phyloP scores from a whole-genome alignment of 2,113 vertebrate genomes.

The Brachionichthys hirsutus region DNA sequence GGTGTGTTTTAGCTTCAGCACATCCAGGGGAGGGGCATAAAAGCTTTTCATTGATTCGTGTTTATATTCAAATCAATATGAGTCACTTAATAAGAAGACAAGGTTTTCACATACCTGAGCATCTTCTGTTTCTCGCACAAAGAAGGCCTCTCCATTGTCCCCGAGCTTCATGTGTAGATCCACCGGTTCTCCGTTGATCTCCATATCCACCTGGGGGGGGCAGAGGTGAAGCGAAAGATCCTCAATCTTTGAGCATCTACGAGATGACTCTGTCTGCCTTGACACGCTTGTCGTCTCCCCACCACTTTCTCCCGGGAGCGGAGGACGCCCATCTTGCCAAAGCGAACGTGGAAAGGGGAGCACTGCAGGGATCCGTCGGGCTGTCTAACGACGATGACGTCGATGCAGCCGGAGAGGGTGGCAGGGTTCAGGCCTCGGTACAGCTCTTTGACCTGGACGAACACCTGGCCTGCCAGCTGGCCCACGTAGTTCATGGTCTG shows the following conservation, averaged over 20 bases:
- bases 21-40: background rate
- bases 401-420: slow-evolving; percentile 92
- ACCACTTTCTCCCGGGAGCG: slow-evolving; percentile 95
- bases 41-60: slow-evolving; percentile 30
- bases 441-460: slow-evolving; percentile 96
- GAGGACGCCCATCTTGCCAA: slow-evolving; percentile 95
- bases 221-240: background rate
- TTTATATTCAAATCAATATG: slow-evolving; percentile 7
- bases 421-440: slow-evolving; percentile 95
- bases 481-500: slow-evolving; percentile 99
- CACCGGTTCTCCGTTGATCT: slow-evolving; percentile 84
- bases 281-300: background rate
- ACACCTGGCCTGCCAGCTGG: slow-evolving; percentile 94
- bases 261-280: background rate
- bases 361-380: slow-evolving; percentile 93
- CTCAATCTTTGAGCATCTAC: background rate
- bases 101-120: slow-evolving; percentile 77
- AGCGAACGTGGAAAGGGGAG: slow-evolving; percentile 96
- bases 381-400: slow-evolving; percentile 90
- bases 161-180: slow-evolving; percentile 96
- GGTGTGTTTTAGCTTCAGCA: slow-evolving; percentile 20
- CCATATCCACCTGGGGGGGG: slow-evolving; percentile 86
- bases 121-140: slow-evolving; percentile 88
- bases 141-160: slow-evolving; percentile 96
- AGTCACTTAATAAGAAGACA: background rate